These are phyloP conservation scores for Phylloscopus trochiloides DNA, from an alignment of 2,113 vertebrate species.

Conservation along the genomic window DNA sequence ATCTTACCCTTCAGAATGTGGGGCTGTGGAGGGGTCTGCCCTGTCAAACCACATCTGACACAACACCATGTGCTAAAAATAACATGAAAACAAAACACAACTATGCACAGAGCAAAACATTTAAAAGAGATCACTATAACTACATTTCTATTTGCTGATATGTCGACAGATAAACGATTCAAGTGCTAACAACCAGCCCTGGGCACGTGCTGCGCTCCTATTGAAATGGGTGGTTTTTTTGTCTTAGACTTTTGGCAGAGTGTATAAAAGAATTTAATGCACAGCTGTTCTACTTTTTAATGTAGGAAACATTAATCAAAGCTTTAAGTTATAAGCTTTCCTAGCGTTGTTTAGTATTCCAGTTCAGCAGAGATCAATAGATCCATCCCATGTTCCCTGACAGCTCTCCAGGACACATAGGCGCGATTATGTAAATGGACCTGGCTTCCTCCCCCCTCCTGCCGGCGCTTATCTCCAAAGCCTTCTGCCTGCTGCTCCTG, in stretches of 20 bases:
- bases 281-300: slow-evolving; percentile 80
- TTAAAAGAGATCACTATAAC: background rate
- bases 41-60: background rate
- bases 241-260: slow-evolving; percentile 71
- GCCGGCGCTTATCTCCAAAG: slow-evolving; percentile 85
- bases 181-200: slow-evolving; percentile 11
- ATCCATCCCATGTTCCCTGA: slow-evolving; percentile 80
- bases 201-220: slow-evolving; percentile 48
- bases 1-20: background rate
- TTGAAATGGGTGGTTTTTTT: slow-evolving; percentile 45
- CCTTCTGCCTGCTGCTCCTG: slow-evolving; percentile 81
- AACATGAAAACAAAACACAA: background rate
- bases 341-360: slow-evolving; percentile 79
- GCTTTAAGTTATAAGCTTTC: slow-evolving; percentile 79
- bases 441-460: slow-evolving; percentile 64
- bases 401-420: slow-evolving; percentile 79
- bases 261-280: slow-evolving; percentile 79
- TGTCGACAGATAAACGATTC: slow-evolving; percentile 17
- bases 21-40: background rate
- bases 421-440: slow-evolving; percentile 83
- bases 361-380: slow-evolving; percentile 82
- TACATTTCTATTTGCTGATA: background rate
- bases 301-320: slow-evolving; percentile 81
- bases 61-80: background rate
- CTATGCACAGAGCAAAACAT: background rate